Percentiles rank a stretch among this genome's conserved stretches.
Conservation (phyloP, 2,797 vertebrate genomes). For the Pelochelys cantorii region DNA sequence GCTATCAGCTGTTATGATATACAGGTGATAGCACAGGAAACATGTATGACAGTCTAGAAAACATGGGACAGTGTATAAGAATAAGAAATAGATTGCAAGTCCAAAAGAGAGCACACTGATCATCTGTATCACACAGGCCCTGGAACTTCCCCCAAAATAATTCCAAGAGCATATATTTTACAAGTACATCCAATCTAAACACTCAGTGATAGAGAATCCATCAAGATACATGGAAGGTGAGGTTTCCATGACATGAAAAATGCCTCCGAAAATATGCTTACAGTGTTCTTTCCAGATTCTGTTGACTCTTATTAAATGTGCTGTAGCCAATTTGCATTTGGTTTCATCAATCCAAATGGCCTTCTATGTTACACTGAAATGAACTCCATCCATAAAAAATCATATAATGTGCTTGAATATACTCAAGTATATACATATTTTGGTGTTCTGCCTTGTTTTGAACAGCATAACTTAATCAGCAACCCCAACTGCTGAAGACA, state of each 20-base stretch:
- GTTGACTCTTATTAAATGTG: not conserved
- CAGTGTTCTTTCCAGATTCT: not conserved
- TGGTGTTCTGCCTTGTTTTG: conserved; percentile 64
- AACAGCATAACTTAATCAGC: conserved; percentile 54
- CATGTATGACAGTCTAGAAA: not conserved
- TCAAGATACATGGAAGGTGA: not conserved
- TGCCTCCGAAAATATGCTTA: not conserved
- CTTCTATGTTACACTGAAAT: conserved; percentile 44
- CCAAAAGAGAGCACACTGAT: not conserved
- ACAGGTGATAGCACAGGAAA: not conserved
- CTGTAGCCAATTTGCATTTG: conserved; percentile 34
- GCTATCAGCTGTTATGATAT: not conserved
- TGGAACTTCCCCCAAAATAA: not conserved
- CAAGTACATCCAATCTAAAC: not conserved
- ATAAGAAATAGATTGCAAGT: not conserved
- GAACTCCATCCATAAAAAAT: conserved; percentile 38
- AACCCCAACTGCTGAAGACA: conserved; percentile 48
- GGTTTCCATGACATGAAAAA: not conserved
- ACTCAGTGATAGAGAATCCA: not conserved
- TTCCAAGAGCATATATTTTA: not conserved
- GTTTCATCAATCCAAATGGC: conserved; percentile 25
- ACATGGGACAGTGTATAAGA: not conserved
- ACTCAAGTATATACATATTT: conserved; percentile 49
- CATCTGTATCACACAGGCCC: not conserved
- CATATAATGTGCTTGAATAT: conserved; percentile 39